Conservation (phyloP, 2,797 vertebrate species). For the Parotocinclus haroldoi region DNA sequence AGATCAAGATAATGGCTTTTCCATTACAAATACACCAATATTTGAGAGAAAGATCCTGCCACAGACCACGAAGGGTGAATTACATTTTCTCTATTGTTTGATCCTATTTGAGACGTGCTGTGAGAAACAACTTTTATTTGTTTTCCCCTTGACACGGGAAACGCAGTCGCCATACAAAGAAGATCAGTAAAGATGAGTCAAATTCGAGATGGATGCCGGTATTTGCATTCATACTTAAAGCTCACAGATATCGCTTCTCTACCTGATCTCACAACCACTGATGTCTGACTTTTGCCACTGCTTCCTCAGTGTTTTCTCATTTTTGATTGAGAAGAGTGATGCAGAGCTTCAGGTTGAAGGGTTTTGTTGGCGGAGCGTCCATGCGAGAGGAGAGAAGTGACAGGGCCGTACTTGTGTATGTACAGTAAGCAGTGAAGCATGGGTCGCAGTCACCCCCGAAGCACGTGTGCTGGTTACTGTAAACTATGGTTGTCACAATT, state of each 20-base stretch:
- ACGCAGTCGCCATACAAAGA: constrained; percentile 5
- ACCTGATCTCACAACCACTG: constrained; percentile 27
- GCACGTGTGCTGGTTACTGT: constrained; percentile 11
- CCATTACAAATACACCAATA: constrained; percentile 78
- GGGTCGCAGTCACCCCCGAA: constrained; percentile 39
- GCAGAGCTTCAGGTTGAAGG: constrained; percentile 21
- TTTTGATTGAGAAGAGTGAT: constrained; percentile 34
- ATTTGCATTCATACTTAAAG: too few species aligned
- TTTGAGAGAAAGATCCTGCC: constrained; percentile 55
- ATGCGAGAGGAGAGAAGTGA: constrained; percentile 49
- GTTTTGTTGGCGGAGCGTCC: constrained; percentile 41
- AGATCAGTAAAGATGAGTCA: constrained; percentile 16
- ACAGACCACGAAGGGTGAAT: constrained; percentile 35
- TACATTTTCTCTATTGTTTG: constrained; percentile 46
- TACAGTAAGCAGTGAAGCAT: constrained; percentile 41
- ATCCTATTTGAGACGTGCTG: constrained; percentile 38
- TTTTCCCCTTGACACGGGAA: constrained; percentile 30
- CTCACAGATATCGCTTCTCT: constrained; percentile 21
- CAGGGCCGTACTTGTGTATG: constrained; percentile 26
- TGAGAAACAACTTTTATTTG: constrained; percentile 44
- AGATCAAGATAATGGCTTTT: constrained; percentile 74
- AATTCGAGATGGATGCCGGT: constrained; percentile 40
- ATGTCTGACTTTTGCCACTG: constrained; percentile 13
- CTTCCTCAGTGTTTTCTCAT: constrained; percentile 26
- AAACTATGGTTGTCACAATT: constrained; percentile 13